Evolutionary conservation across 2,888 invertebrate species (phyloP), one percentile per base, ranked within the genome.

Genomic region (Ophion ellenae): DNA sequence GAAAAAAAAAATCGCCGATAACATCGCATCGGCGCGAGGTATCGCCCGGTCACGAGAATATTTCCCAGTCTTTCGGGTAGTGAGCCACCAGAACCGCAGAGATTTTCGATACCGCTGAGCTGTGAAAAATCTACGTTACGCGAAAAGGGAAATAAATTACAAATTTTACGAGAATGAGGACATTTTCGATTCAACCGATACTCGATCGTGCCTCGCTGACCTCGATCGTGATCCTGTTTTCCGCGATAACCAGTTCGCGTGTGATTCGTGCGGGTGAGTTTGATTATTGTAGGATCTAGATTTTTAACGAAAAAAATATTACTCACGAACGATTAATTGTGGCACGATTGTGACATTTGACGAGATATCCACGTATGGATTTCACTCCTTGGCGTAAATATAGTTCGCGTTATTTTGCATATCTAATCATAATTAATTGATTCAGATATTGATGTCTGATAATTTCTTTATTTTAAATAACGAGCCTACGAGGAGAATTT

Each of bases 151-250:
- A 66, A 66, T 28, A n/a, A n/a, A 53, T 66, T 14, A 14, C n/a
- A 53, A 7, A 20, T 76, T 78, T 78, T 2, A 77, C 36, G 76
- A 77, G 64, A 76, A 76, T 77, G 66, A 45, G 14, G 3, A 67
- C 7, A 40, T 40, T 67, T 67, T 67, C 57, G 40, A 78, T 59
- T 78, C 17, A 17, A 40, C 59, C 40, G 17, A 69, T 45, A 67
- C n/a, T 45, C 45, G 74, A 77, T 47, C 63, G 74, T 81, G 73
- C 78, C 77, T 83, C 81, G 63, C 63, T 86, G 81, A 74, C 83
- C 40, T 67, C 81, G 81, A 73, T 80, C n/a, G 14, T 83, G 24
- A 77, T 81, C 67, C 67, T 86, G 69, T 77, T 81, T 78, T 80
- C 63, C 66, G 76, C 75, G 80, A 76, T 85, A 83, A 77, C 76